Base-by-base conservation (phyloP, 1,140 invertebrate species). In the Bradynema listronoti region DNA sequence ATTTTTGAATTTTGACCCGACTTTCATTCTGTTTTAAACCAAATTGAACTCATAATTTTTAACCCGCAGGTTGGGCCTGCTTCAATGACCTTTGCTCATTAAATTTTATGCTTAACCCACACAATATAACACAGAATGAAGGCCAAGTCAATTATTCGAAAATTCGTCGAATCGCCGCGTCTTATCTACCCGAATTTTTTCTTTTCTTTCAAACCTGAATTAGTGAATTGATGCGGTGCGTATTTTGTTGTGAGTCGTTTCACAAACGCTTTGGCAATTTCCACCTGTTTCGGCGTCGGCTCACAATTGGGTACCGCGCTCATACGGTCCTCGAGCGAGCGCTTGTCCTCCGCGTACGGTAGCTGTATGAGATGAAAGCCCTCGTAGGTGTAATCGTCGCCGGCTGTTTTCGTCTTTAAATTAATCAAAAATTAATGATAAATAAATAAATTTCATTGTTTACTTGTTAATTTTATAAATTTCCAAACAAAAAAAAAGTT, bases 281-380 rank as follows among this genome's bases (percentile, higher is more conserved):
- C 7, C 16, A 61, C 32, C 24, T 45, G 60, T 14, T 65, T 5
- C 27, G n/a, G 1, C 30, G n/a, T 55, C 22, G 45, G n/a, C n/a
- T n/a, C n/a, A n/a, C 53, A 5, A 24, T 19, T n/a, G 59, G 30
- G 42, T 19, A 64, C n/a, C 16, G 6, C 11, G 16, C 27, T 25
- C 29, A 24, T 14, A 7, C 29, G 29, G 14, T 39, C 30, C n/a
- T 53, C 27, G 25, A 66, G 29, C 9, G 25, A 14, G 41, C 64
- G 33, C 22, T 68, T 41, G 25, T 56, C 46, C 39, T 66, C 66
- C n/a, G 52, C 27, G 22, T 61, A 70, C 0, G 64, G 64, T 24
- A 66, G 42, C 30, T 70, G 65, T 9, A 66, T n/a, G 25, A 64
- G 42, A 29, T 70, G 64, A 36, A 66, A 66, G 1, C 64, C 64